These are phyloP conservation scores for Bettongia penicillata DNA, from an alignment of 2,113 vertebrate species.

Conservation along the genomic window DNA sequence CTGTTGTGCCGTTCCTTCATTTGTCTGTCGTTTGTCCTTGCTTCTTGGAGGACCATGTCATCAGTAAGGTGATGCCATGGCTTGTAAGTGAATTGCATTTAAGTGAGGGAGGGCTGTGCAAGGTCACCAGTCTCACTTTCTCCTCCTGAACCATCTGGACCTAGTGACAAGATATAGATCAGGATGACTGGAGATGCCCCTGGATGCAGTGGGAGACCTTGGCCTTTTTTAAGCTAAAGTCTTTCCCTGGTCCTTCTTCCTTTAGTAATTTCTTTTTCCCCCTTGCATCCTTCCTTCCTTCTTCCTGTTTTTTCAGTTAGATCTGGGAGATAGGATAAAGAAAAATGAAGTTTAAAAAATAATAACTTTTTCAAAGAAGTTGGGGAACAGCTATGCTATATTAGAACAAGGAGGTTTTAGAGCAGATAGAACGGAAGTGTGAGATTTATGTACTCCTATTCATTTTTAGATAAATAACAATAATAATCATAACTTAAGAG, in stretches of 20 bases:
- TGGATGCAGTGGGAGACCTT: too few species aligned
- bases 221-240: not conserved
- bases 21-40: too few species aligned
- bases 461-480: not conserved
- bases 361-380: not conserved
- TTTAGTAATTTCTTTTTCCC: not conserved
- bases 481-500: not conserved
- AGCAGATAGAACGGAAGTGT: not conserved
- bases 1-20: too few species aligned
- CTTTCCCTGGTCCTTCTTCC: not conserved
- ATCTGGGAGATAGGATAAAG: not conserved
- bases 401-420: not conserved
- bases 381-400: not conserved
- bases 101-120: too few species aligned
- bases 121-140: too few species aligned
- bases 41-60: too few species aligned
- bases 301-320: not conserved
- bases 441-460: not conserved
- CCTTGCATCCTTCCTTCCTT: not conserved
- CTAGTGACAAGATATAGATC: too few species aligned
- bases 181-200: too few species aligned
- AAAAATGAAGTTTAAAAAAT: not conserved
- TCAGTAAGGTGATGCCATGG: too few species aligned
- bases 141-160: too few species aligned
- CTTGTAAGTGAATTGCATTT: too few species aligned